Percentiles rank a stretch among this genome's conserved stretches.
Evolutionary conservation across 2,888 invertebrate species (phyloP).

Genomic region (Helicoverpa assulta): DNA sequence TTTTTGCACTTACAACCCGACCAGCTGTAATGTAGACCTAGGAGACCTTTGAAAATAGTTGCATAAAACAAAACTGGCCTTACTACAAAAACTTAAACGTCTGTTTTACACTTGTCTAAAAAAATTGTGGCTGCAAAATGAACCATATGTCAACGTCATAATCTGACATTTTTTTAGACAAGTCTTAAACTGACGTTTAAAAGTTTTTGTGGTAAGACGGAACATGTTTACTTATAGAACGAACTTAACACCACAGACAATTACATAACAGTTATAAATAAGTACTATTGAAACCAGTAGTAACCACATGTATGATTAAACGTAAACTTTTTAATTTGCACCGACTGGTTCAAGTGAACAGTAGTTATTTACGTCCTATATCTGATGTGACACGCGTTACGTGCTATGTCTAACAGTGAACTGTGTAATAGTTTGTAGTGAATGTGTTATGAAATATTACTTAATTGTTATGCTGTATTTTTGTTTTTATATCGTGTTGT

Average conservation of each 20-base stretch:
- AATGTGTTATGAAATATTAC: conserved; percentile 4
- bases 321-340: conserved; percentile 53
- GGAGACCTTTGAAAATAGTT: no score
- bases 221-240: background rate
- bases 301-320: conserved; percentile 28
- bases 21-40: no score
- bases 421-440: conserved; percentile 34
- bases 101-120: no score
- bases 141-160: no score
- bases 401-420: conserved; percentile 15
- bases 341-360: conserved; percentile 42
- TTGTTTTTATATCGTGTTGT: background rate
- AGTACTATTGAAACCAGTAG: conserved; percentile 7
- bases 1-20: no score
- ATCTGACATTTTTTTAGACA: no score
- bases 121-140: no score
- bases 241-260: background rate
- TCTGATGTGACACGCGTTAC: conserved; percentile 60
- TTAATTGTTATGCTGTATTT: background rate
- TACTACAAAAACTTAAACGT: no score
- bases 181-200: no score
- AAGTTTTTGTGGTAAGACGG: no score
- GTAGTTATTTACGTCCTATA: conserved; percentile 56
- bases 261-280: conserved; percentile 9
- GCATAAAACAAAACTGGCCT: no score